phyloP scores from a whole-genome alignment of 2,888 invertebrate species.

The Latrodectus elegans region DNA sequence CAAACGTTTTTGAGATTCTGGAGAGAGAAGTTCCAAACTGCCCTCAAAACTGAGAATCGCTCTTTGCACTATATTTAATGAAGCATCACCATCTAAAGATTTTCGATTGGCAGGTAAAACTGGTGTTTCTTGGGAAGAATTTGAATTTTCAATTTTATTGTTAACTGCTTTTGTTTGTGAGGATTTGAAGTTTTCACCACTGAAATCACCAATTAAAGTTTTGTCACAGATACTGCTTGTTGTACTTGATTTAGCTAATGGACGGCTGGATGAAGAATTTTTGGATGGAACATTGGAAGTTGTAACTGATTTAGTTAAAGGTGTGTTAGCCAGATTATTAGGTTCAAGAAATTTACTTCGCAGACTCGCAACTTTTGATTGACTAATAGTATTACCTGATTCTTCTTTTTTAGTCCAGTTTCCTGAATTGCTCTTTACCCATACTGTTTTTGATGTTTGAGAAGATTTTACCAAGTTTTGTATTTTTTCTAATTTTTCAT shows the following conservation, averaged over 20 bases:
- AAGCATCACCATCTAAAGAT: slow-evolving; percentile 39
- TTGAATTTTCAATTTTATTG: not conserved
- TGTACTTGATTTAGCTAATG: slow-evolving; percentile 63
- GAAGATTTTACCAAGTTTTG: slow-evolving; percentile 38
- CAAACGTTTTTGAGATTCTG: slow-evolving; percentile 57
- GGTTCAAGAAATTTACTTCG: slow-evolving; percentile 54
- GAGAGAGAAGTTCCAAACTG: slow-evolving; percentile 61
- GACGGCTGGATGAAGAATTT: slow-evolving; percentile 23
- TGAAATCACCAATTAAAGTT: slow-evolving; percentile 20
- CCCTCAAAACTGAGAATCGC: slow-evolving; percentile 68
- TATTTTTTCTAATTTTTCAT: slow-evolving; percentile 45
- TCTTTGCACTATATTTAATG: slow-evolving; percentile 64
- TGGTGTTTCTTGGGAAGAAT: not conserved
- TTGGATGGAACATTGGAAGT: slow-evolving; percentile 51
- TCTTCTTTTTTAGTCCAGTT: slow-evolving; percentile 56
- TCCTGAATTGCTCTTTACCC: slow-evolving; percentile 54
- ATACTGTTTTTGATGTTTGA: slow-evolving; percentile 48
- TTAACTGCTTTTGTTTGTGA: not conserved
- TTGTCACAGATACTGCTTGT: slow-evolving; percentile 62
- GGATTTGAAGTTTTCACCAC: not conserved
- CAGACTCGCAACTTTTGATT: slow-evolving; percentile 60
- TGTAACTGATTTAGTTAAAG: slow-evolving; percentile 55
- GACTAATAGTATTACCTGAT: slow-evolving; percentile 17
- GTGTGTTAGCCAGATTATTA: slow-evolving; percentile 13
- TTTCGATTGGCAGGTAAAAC: slow-evolving; percentile 16